Base-by-base conservation (phyloP, 2,113 vertebrate species). In the Tichodroma muraria region DNA sequence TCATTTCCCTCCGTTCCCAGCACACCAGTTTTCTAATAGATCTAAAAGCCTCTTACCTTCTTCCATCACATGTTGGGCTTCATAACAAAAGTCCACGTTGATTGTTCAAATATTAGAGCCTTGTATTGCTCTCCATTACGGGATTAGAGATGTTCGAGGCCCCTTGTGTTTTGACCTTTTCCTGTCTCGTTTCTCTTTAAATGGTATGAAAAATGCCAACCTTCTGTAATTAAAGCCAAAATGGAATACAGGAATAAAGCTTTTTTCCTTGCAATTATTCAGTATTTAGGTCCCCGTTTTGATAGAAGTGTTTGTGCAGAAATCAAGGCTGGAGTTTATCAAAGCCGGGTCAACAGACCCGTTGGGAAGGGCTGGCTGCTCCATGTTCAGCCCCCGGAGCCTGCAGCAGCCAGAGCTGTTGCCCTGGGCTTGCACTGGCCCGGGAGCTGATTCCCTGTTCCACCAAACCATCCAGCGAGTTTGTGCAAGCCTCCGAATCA, bases 1-100 rank as follows among this genome's bases (percentile, higher is more conserved):
- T 98, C 98, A 98, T 98, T 98, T 97, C 97, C 98, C 97, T 98
- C 98, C 97, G 80, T 97, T 98, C 98, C 98, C 98, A 96, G 98
- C 98, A 98, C 98, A 95, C 90, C 96, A 89, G 88, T 96, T 96
- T 96, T 97, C 96, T 97, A 97, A 98, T 96, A 97, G 98, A 97
- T 96, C 97, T 97, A 94, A 98, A 97, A 98, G 98, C 97, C 95
- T 97, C 94, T 96, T 92, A 92, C 95, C 93, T 42, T 65, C 96
- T 90, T 68, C 80, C 89, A 69, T 96, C 56, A 91, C 94, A 89
- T 92, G 95, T 88, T 96, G 94, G 97, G 95, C 96, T 95, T 95
- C 96, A 80, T 81, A 80, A 90, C 94, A 89, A 80, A 96, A 91
- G 92, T 96, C 97, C 94, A 73, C 25, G 64, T 88, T 95, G 96